Percentiles rank a stretch among this genome's conserved stretches.
phyloP scores from a whole-genome alignment of 1,140 invertebrate genomes.

The Uloborus diversus region DNA sequence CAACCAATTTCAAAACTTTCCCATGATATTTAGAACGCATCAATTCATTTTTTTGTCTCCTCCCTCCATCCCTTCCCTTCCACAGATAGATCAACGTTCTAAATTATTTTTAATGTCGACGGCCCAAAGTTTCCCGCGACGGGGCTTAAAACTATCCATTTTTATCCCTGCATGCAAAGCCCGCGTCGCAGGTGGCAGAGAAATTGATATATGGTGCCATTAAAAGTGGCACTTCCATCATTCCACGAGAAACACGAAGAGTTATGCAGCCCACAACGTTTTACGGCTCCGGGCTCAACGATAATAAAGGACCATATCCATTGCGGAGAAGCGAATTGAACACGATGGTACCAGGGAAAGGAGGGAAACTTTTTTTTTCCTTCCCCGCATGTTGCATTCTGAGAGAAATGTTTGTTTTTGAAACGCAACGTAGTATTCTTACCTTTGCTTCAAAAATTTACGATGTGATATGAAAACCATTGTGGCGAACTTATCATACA shows the following conservation, averaged over 20 bases:
- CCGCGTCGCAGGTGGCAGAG: constrained; percentile 31
- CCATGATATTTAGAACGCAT: too few species aligned
- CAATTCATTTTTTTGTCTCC: too few species aligned
- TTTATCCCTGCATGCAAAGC: background rate
- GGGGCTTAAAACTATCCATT: constrained; percentile 9
- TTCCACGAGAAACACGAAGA: constrained; percentile 36
- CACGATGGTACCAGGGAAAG: background rate
- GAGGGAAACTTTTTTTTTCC: too few species aligned
- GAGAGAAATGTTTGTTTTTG: too few species aligned
- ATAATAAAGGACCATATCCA: background rate
- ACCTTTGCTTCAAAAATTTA: too few species aligned
- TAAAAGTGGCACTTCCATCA: constrained; percentile 51
- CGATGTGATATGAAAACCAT: too few species aligned
- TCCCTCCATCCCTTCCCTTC: background rate
- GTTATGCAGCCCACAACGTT: constrained; percentile 25
- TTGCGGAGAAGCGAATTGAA: constrained; percentile 6
- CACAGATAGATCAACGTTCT: background rate
- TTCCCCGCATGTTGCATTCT: too few species aligned
- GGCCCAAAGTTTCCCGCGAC: background rate
- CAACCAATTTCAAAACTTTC: too few species aligned
- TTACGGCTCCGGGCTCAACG: constrained; percentile 23
- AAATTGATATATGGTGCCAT: constrained; percentile 47
- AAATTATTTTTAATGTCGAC: constrained; percentile 13
- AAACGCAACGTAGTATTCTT: too few species aligned
- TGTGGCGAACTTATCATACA: too few species aligned